Percentiles rank a stretch among this genome's conserved stretches.
These are phyloP conservation scores for Crotalus tigris DNA, from an alignment of 2,113 vertebrate species.

Conservation along the genomic window DNA sequence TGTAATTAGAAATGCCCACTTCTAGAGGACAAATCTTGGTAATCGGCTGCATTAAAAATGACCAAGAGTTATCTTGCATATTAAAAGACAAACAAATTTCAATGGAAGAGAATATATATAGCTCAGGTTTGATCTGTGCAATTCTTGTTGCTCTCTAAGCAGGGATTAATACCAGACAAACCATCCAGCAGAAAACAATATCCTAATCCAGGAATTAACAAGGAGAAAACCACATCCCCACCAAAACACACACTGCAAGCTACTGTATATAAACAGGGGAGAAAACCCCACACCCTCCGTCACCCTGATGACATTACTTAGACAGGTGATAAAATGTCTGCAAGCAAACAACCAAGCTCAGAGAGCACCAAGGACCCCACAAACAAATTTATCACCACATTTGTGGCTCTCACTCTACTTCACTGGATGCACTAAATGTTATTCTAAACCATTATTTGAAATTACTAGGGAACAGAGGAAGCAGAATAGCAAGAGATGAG, in stretches of 20 bases:
- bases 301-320: not conserved
- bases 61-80: not conserved
- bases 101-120: not conserved
- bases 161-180: not conserved
- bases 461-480: not conserved
- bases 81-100: not conserved
- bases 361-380: not conserved
- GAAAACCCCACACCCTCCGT: not conserved
- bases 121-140: not conserved
- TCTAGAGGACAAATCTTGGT: not conserved
- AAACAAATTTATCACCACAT: not conserved
- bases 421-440: not conserved
- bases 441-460: not conserved
- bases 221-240: not conserved
- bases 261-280: not conserved
- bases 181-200: not conserved
- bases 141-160: not conserved
- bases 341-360: not conserved
- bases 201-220: not conserved
- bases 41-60: not conserved
- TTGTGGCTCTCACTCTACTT: not conserved
- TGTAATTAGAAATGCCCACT: not conserved
- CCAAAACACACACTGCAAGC: not conserved
- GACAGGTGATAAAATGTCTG: not conserved
- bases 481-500: not conserved